phyloP scores from a whole-genome alignment of 1,140 invertebrate species.

The Orius laevigatus region DNA sequence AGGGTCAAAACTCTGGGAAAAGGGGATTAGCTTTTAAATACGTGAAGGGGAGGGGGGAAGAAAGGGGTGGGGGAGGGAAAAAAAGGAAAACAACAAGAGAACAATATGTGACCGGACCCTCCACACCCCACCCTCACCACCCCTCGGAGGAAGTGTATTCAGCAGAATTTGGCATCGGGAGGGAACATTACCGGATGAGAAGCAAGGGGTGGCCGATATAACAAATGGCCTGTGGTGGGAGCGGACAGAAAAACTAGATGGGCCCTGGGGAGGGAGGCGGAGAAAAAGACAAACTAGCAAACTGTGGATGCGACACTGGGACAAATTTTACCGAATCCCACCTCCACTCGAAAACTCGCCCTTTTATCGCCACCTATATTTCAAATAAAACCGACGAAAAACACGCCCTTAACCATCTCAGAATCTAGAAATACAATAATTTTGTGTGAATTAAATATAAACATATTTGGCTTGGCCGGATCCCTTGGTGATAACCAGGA shows the following conservation, averaged over 20 bases:
- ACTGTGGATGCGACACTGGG: slow-evolving; percentile 15
- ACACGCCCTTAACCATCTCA: too few relatives aligned
- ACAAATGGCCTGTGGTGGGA: slow-evolving; percentile 12
- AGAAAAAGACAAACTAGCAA: slow-evolving; percentile 18
- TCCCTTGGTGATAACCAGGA: too few relatives aligned
- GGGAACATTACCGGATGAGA: slow-evolving; percentile 2
- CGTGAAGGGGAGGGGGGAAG: neutral
- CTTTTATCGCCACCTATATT: too few relatives aligned
- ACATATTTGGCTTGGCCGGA: too few relatives aligned
- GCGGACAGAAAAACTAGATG: neutral
- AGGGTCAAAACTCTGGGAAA: neutral
- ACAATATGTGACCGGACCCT: slow-evolving; percentile 5
- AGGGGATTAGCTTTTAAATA: slow-evolving; percentile 9
- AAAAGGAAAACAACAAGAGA: slow-evolving; percentile 2
- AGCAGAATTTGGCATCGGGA: slow-evolving; percentile 19
- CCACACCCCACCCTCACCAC: neutral
- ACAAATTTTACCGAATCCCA: slow-evolving; percentile 7
- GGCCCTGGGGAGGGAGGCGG: neutral
- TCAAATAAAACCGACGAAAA: too few relatives aligned
- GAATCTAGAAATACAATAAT: too few relatives aligned
- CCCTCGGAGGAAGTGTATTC: slow-evolving; percentile 13
- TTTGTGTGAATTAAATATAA: too few relatives aligned
- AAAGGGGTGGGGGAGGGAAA: neutral
- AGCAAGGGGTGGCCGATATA: slow-evolving; percentile 14
- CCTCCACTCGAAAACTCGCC: too few relatives aligned